Base-by-base conservation (phyloP, 2,797 vertebrate species). In the Enteromius trimaculatus region DNA sequence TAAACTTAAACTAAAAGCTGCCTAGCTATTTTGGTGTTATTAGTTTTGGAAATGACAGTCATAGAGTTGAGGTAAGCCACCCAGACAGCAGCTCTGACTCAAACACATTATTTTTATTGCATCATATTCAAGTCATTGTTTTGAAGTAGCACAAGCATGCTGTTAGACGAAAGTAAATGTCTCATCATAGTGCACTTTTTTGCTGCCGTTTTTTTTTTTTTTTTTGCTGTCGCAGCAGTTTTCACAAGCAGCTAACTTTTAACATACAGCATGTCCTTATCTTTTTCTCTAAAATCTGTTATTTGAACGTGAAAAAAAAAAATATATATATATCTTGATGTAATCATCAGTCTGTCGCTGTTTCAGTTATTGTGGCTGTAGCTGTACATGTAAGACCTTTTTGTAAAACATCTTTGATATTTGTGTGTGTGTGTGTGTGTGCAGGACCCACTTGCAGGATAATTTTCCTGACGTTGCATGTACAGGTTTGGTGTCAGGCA, bases 51-150 rank as follows among this genome's bases (percentile, higher is more conserved):
- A 81, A 81, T 81, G 64, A 81, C 60, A 51, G 80, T 81, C 64
- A 47, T 81, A 37, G 53, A 60, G 39, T 44, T 31, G 23, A 44
- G 51, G 17, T 21, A 42, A 55, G 31, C 19, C 51, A 47, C 26
- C 39, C 68, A 81, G 79, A 72, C 79, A 62, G 79, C 39, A 62
- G 66, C 17, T 71, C 51, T 47, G 79, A 58, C 79, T 44, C 55
- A 34, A 47, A 72, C 55, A 47, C 21, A 19, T 80, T 58, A 78
- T 49, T 66, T 66, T 16, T 60, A 49, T 23, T 72, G 14, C 69
- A 72, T 81, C 69, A 81, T 29, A 23, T 49, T 72, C 6, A n/a
- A 19, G 39, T 37, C 31, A 53, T 53, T 76, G 64, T 81, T 60
- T 62, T 62, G 26, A 11, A 47, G 42, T 11, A 55, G 10, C 77